Evolutionary conservation across 2,888 invertebrate genomes (phyloP).

Genomic region (Tetropium fuscum): DNA sequence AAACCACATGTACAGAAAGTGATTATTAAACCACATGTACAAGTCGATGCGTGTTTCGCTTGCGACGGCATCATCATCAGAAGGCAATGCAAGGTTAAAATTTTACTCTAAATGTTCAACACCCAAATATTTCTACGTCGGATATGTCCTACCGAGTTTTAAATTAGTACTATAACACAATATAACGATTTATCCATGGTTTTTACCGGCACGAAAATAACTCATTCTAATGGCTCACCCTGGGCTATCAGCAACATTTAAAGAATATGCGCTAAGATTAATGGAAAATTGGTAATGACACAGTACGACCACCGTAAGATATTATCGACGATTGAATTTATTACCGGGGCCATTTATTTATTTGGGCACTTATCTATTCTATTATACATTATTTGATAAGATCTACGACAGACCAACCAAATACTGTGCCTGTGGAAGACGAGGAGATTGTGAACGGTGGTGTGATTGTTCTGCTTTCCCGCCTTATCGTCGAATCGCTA

Average conservation of each 20-base stretch:
- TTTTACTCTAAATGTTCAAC: no score
- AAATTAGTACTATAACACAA: slow-evolving; percentile 16
- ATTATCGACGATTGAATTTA: slow-evolving; percentile 27
- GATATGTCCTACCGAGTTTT: slow-evolving; percentile 2
- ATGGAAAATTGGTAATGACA: slow-evolving; percentile 15
- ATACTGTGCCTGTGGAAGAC: background rate
- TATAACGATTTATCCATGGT: slow-evolving; percentile 22
- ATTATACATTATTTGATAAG: slow-evolving; percentile 15
- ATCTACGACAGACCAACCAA: background rate
- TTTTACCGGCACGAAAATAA: slow-evolving; percentile 13
- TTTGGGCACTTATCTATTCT: slow-evolving; percentile 19
- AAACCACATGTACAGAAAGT: no score
- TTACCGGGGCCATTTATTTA: slow-evolving; percentile 20
- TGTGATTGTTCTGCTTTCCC: background rate
- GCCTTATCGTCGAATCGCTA: slow-evolving; percentile 4
- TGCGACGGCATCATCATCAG: no score
- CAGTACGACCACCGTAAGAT: slow-evolving; percentile 14
- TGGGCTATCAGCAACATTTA: slow-evolving; percentile 26
- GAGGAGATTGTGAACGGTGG: background rate
- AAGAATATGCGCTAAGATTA: slow-evolving; percentile 22
- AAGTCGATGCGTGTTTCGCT: no score
- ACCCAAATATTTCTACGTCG: no score
- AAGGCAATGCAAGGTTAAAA: no score
- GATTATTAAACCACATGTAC: no score
- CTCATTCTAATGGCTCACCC: slow-evolving; percentile 19